Evolutionary conservation across 2,797 vertebrate species (phyloP).

Genomic region (Harpagifer antarcticus): DNA sequence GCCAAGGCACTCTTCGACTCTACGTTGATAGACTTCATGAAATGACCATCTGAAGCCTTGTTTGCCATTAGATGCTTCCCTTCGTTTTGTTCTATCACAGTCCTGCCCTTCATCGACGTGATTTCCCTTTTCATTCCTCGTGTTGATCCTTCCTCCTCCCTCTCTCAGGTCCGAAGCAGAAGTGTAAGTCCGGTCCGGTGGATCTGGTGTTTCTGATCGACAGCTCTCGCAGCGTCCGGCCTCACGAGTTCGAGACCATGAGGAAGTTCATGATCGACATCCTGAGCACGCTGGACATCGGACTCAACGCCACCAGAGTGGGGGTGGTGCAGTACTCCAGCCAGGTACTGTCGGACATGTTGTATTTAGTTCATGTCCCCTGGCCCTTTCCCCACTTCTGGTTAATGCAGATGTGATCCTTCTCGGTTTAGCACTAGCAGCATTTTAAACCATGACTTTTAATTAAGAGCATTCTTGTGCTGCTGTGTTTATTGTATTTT

Average conservation of each 20-base stretch:
- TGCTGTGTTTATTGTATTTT: no score
- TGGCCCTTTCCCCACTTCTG: no score
- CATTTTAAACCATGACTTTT: no score
- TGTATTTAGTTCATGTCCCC: slow-evolving; percentile 49
- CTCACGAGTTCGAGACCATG: slow-evolving; percentile 97
- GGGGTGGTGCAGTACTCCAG: slow-evolving; percentile 98
- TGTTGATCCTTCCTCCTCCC: neutral
- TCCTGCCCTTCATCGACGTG: no score
- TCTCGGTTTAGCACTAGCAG: no score
- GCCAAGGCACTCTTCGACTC: no score
- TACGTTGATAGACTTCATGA: no score
- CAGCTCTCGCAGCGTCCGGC: slow-evolving; percentile 96
- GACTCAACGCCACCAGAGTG: slow-evolving; percentile 89
- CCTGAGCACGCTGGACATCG: slow-evolving; percentile 90
- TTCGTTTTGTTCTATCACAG: no score
- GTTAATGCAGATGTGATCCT: no score
- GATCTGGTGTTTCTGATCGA: slow-evolving; percentile 98
- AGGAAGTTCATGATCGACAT: slow-evolving; percentile 96
- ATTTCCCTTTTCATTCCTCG: neutral
- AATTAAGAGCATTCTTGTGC: no score
- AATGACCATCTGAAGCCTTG: no score
- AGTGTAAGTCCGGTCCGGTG: slow-evolving; percentile 92
- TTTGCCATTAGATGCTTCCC: no score
- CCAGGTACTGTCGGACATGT: slow-evolving; percentile 84
- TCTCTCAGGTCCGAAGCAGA: slow-evolving; percentile 77